Conservation (phyloP, 2,888 invertebrate genomes). For the Folsomia candida region DNA sequence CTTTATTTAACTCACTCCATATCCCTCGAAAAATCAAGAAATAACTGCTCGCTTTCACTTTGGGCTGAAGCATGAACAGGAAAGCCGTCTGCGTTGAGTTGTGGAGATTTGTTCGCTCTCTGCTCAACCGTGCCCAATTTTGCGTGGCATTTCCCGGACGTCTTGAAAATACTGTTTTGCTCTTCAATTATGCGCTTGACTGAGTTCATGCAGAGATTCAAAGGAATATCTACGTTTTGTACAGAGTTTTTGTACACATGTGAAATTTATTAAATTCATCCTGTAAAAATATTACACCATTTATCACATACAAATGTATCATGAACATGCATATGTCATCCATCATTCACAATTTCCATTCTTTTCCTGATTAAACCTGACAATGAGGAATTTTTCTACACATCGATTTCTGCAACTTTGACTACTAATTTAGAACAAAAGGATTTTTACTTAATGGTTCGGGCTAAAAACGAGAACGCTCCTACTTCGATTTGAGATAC, state of each 20-base stretch:
- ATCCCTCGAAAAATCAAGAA: background rate
- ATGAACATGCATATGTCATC: too few species aligned
- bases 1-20: background rate
- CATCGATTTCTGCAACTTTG: background rate
- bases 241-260: background rate
- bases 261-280: background rate
- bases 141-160: background rate
- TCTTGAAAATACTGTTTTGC: background rate
- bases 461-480: background rate
- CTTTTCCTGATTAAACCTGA: too few species aligned
- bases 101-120: background rate
- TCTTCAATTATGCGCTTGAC: background rate
- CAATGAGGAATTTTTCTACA: background rate
- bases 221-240: conserved; percentile 33
- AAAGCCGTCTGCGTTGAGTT: background rate
- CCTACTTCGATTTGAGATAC: conserved; percentile 6
- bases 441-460: background rate
- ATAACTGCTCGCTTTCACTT: background rate
- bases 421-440: conserved; percentile 8
- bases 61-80: background rate
- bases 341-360: too few species aligned
- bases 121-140: background rate
- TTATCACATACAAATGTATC: too few species aligned
- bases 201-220: conserved; percentile 15
- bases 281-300: too few species aligned